Evolutionary conservation across 2,888 invertebrate genomes (phyloP).

Genomic region (Meiosimyza platycephala): DNA sequence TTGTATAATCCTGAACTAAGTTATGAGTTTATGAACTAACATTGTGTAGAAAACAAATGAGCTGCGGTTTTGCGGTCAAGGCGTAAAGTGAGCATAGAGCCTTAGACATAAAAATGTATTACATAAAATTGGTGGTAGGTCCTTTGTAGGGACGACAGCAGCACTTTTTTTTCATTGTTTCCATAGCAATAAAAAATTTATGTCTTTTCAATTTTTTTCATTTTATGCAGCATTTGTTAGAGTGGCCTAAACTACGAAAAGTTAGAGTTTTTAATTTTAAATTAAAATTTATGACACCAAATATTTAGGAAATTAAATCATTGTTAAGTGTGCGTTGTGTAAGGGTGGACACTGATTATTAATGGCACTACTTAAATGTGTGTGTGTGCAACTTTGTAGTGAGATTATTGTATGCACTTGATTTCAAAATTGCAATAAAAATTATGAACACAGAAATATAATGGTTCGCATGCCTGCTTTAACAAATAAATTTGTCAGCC

Average conservation of each 20-base stretch:
- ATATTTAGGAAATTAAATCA: slow-evolving; percentile 28
- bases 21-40: slow-evolving; percentile 12
- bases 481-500: slow-evolving; percentile 13
- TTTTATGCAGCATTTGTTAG: neutral
- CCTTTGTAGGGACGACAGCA: neutral
- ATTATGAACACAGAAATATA: too few relatives aligned
- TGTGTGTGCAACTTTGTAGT: too few relatives aligned
- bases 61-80: neutral
- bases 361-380: too few relatives aligned
- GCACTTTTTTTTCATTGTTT: neutral
- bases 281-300: slow-evolving; percentile 24
- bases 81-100: neutral
- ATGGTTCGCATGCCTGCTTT: neutral
- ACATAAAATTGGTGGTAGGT: slow-evolving; percentile 2
- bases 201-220: neutral
- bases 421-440: too few relatives aligned
- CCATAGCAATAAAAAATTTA: too few relatives aligned
- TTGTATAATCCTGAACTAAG: slow-evolving; percentile 11
- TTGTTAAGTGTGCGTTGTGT: neutral
- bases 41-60: slow-evolving; percentile 15
- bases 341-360: too few relatives aligned
- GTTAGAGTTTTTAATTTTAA: neutral
- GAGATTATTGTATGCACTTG: too few relatives aligned
- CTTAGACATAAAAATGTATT: too few relatives aligned
- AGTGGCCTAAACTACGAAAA: too few relatives aligned